These are phyloP conservation scores for Chelmon rostratus DNA, from an alignment of 2,797 vertebrate species.

Conservation along the genomic window DNA sequence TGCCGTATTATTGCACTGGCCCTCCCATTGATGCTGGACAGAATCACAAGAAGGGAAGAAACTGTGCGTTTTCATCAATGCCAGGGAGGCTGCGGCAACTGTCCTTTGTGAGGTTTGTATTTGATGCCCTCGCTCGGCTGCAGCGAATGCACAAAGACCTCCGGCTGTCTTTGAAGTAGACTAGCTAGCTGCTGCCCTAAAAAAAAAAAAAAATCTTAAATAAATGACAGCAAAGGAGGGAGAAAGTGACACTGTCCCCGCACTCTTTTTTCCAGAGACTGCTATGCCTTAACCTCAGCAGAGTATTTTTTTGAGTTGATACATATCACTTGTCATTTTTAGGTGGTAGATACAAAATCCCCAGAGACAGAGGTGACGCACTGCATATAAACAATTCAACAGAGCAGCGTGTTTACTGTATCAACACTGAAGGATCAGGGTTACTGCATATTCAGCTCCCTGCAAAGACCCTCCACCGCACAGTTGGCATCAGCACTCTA, in stretches of 20 bases:
- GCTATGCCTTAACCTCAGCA: slow-evolving; percentile 62
- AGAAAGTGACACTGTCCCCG: slow-evolving; percentile 68
- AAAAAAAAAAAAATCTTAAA: slow-evolving; percentile 62
- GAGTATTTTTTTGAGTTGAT: slow-evolving; percentile 60
- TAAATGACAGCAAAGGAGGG: slow-evolving; percentile 69
- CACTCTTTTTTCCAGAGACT: slow-evolving; percentile 42
- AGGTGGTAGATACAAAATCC: slow-evolving; percentile 63
- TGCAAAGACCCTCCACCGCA: slow-evolving; percentile 48
- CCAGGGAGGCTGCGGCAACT: slow-evolving; percentile 63
- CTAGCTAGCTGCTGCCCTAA: slow-evolving; percentile 70
- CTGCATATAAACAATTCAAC: slow-evolving; percentile 71
- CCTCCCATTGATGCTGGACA: slow-evolving; percentile 52
- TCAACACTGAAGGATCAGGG: slow-evolving; percentile 69
- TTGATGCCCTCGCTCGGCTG: slow-evolving; percentile 71
- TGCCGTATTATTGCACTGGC: slow-evolving; percentile 38
- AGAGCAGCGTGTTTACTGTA: slow-evolving; percentile 69
- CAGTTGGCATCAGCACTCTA: slow-evolving; percentile 63
- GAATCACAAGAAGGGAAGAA: slow-evolving; percentile 67
- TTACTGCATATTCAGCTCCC: slow-evolving; percentile 74
- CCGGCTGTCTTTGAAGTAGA: slow-evolving; percentile 76
- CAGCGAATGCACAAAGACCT: slow-evolving; percentile 76
- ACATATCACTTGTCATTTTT: slow-evolving; percentile 68
- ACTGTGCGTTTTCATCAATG: slow-evolving; percentile 65
- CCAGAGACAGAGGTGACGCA: slow-evolving; percentile 63
- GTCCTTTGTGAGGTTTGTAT: slow-evolving; percentile 73